A percentile compares a stretch with the other conserved stretches of the same genome.
These are phyloP conservation scores for Lasioglossum zephyrum DNA, from an alignment of 2,888 invertebrate genomes.

Conservation along the genomic window DNA sequence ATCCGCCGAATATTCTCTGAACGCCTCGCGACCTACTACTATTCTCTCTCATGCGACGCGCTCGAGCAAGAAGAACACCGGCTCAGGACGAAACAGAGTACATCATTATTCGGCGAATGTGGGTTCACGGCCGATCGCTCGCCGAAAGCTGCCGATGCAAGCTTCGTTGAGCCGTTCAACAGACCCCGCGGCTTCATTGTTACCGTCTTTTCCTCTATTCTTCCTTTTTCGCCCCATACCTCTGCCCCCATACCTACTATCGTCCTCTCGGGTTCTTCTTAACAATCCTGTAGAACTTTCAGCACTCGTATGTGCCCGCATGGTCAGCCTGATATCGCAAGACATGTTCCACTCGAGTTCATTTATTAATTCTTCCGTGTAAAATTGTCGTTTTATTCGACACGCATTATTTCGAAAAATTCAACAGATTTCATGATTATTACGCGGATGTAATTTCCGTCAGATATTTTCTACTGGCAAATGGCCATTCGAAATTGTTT, in stretches of 20 bases:
- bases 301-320: neutral
- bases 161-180: conserved; percentile 73
- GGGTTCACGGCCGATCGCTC: conserved; percentile 77
- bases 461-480: neutral
- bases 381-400: neutral
- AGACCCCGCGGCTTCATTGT: conserved; percentile 73
- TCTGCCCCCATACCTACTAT: neutral
- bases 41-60: conserved; percentile 3
- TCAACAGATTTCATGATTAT: neutral
- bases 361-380: neutral
- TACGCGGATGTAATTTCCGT: neutral
- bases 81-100: conserved; percentile 60
- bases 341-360: neutral
- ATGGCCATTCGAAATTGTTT: neutral
- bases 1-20: conserved; percentile 47
- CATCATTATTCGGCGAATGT: conserved; percentile 77
- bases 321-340: neutral
- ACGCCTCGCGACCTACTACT: conserved; percentile 46
- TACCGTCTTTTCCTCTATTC: conserved; percentile 53
- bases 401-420: neutral
- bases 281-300: neutral
- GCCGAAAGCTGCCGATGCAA: conserved; percentile 73
- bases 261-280: neutral
- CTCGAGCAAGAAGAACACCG: conserved; percentile 15
- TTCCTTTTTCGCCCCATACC: conserved; percentile 4